Base-by-base conservation (phyloP, 1,140 invertebrate genomes). In the Tribolium madens region DNA sequence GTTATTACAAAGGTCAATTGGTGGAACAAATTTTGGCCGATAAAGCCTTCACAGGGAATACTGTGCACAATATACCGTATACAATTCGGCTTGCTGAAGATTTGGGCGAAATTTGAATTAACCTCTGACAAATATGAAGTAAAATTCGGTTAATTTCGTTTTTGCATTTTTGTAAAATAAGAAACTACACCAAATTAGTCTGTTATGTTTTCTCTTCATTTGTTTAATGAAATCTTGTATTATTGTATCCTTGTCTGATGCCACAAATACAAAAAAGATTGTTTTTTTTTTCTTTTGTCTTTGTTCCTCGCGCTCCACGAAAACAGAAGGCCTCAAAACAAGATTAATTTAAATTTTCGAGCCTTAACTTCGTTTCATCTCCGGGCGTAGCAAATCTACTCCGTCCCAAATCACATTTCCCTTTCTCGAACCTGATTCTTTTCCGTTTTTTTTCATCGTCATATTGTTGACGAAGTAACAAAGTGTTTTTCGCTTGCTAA, bases 51-150 rank as follows among this genome's bases (percentile, higher is more conserved):
- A 90, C 88, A 76, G 86, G 84, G 78, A 91, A 90, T 1, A 88
- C 87, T 1, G 86, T 88, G 2, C 87, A 90, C 53, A 90, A 92
- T 74, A 89, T 91, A 3, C 91, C 91, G 0, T 91, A 91, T 81
- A 91, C 89, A 0, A 89, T 91, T 52, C 86, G 90, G 15, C 88
- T 91, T 42, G n/a, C 14, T 26, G 26, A 69, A n/a, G 60, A 69
- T 36, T 31, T 69, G 26, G 26, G 48, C 15, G 48, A 50, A 17
- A 50, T 50, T 14, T 50, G 12, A 50, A 50, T n/a, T 0, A 42
- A 31, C n/a, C n/a, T n/a, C n/a, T n/a, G n/a, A n/a, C n/a, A n/a
- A n/a, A n/a, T n/a, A n/a, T n/a, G n/a, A n/a, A n/a, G n/a, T n/a
- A n/a, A n/a, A n/a, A n/a, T n/a, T n/a, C n/a, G n/a, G n/a, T n/a